Evolutionary conservation across 2,797 vertebrate species (phyloP).

Genomic region (Linurgus olivaceus): DNA sequence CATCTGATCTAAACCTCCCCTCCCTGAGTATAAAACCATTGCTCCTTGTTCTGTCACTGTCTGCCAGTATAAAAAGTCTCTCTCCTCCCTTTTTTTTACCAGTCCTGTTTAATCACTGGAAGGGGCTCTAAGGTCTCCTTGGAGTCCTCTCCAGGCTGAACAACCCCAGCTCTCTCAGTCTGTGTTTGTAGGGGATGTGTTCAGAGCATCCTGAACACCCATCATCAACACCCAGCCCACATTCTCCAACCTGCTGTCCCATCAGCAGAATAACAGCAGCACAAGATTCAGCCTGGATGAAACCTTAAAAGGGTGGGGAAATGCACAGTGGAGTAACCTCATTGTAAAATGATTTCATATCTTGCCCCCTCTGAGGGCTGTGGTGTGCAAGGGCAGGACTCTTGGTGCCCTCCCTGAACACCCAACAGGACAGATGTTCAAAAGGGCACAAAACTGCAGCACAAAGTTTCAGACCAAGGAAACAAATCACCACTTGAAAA

Average conservation of each 20-base stretch:
- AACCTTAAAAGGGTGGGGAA: neutral
- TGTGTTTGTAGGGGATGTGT: neutral
- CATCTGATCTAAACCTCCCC: neutral
- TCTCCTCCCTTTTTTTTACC: no score
- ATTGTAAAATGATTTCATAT: neutral
- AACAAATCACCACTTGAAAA: neutral
- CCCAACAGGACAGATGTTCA: neutral
- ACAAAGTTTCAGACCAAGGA: neutral
- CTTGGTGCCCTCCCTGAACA: rapidly evolving
- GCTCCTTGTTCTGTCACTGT: neutral
- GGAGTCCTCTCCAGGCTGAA: neutral
- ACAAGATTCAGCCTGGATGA: neutral
- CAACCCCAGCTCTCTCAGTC: neutral
- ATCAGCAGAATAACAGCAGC: neutral
- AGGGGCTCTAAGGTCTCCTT: neutral
- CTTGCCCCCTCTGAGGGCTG: neutral
- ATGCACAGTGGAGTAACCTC: neutral
- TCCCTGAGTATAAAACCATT: neutral
- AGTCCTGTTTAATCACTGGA: neutral
- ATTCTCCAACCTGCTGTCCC: neutral
- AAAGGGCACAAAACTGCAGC: neutral
- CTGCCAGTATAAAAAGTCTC: neutral
- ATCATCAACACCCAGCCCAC: neutral
- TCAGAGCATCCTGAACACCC: neutral
- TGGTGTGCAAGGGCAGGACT: neutral